Evolutionary conservation across 2,797 vertebrate genomes (phyloP), one percentile per base, ranked within the genome.

Genomic region (Halcyon smyrnensis): DNA sequence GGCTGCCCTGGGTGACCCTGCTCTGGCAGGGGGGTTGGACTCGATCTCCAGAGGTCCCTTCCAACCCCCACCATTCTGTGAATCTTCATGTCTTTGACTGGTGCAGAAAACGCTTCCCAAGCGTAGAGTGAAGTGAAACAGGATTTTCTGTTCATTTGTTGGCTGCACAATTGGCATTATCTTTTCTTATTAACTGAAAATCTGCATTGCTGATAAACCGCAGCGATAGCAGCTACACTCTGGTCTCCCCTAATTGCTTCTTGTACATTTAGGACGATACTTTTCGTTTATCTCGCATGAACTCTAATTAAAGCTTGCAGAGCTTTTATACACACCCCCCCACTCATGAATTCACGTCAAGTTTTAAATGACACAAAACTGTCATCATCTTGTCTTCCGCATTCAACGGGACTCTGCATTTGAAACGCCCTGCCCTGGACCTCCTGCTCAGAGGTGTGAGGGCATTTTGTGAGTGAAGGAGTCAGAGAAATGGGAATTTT

Each of bases 231-330:
- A 92, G 54, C 62, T 32, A 67, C 13, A 3, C 83, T 80, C 74
- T 50, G 32, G 18, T 64, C 80, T 88, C 45, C 63, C 57, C 70
- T 96, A 95, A 97, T 90, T 94, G 90, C 83, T 83, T 15, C 84
- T 75, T 39, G 63, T 65, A 5, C 88, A 41, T 90, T 90, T 80
- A 39, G 63, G 70, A 70, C 82, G 85, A 64, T 63, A 28, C 80
- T 95, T 78, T 34, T 70, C 5, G 3, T 91, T 95, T 86, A 53
- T 95, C 80, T 93, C 89, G 74, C 60, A 12, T 62, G 83, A 96
- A 77, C 86, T 76, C 64, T 80, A 93, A 90, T 93, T 94, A 95
- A 92, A 76, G 23, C 90, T 84, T 62, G 78, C 71, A 41, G 84
- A 87, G 71, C 17, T 87, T 67, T 95, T 30, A 32, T 71, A 57